phyloP scores from a whole-genome alignment of 2,888 invertebrate genomes.

The Limnephilus rhombicus region DNA sequence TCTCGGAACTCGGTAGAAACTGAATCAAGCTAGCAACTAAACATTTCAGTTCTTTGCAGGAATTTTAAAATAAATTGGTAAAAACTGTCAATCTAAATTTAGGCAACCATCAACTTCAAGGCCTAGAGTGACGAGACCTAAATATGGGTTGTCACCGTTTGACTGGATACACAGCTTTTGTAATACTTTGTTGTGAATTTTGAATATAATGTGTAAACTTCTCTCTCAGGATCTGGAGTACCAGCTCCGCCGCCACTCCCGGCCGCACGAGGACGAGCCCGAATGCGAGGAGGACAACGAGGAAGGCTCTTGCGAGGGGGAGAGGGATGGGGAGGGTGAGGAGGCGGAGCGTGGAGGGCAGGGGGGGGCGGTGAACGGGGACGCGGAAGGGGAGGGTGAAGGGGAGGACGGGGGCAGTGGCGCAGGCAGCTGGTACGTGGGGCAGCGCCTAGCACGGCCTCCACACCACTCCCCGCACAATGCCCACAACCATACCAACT shows the following conservation, averaged over 20 bases:
- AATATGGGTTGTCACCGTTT: not conserved
- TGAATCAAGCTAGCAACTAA: no score
- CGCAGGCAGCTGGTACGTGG: constrained; percentile 86
- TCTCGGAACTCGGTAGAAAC: no score
- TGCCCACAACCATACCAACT: constrained; percentile 78
- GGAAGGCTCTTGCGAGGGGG: constrained; percentile 69
- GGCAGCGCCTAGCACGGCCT: constrained; percentile 83
- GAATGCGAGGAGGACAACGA: constrained; percentile 69
- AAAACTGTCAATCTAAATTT: no score
- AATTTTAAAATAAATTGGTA: no score
- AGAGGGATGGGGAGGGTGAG: constrained; percentile 68
- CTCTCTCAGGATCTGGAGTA: constrained; percentile 84
- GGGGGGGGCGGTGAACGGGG: constrained; percentile 67
- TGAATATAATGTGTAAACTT: no score
- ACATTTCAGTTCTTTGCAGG: no score
- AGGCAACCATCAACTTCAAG: no score
- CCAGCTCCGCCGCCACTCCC: constrained; percentile 84
- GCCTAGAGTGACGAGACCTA: not conserved
- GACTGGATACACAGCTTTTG: no score
- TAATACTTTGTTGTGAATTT: no score
- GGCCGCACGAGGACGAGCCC: constrained; percentile 77
- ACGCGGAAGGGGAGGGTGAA: constrained; percentile 66
- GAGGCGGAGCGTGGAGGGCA: constrained; percentile 67
- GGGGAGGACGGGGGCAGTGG: constrained; percentile 71
- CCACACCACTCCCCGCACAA: constrained; percentile 78